Evolutionary conservation across 2,113 vertebrate genomes (phyloP).

Genomic region (Muscicapa adusta): DNA sequence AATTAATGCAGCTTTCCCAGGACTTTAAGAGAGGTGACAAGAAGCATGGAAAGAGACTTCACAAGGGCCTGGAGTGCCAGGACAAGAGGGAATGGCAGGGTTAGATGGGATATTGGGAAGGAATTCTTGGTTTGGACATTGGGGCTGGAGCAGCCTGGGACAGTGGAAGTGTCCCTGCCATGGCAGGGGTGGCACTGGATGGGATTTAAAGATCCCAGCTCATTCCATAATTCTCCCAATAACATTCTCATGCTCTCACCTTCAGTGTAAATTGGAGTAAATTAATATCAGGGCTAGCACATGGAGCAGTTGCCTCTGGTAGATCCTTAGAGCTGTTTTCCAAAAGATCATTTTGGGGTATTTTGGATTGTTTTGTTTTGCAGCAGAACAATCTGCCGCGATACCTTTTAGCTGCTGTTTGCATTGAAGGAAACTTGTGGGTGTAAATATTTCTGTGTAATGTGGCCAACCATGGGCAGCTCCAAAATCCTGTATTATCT

Average conservation of each 20-base stretch:
- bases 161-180: not conserved
- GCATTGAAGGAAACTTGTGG: not conserved
- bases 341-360: fast-evolving
- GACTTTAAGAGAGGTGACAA: not conserved
- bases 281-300: not conserved
- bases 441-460: not conserved
- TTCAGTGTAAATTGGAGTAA: not conserved
- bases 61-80: not conserved
- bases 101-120: not conserved
- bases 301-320: not conserved
- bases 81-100: no score
- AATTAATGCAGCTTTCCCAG: not conserved
- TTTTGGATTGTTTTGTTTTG: not conserved
- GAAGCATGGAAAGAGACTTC: not conserved
- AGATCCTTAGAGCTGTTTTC: not conserved
- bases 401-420: not conserved
- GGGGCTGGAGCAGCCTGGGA: not conserved
- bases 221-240: not conserved
- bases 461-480: not conserved
- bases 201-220: not conserved
- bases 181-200: not conserved
- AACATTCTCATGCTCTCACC: fast-evolving
- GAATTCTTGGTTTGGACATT: not conserved
- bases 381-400: not conserved
- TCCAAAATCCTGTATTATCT: not conserved